Evolutionary conservation across 2,113 vertebrate genomes (phyloP).

Genomic region (Cairina moschata): DNA sequence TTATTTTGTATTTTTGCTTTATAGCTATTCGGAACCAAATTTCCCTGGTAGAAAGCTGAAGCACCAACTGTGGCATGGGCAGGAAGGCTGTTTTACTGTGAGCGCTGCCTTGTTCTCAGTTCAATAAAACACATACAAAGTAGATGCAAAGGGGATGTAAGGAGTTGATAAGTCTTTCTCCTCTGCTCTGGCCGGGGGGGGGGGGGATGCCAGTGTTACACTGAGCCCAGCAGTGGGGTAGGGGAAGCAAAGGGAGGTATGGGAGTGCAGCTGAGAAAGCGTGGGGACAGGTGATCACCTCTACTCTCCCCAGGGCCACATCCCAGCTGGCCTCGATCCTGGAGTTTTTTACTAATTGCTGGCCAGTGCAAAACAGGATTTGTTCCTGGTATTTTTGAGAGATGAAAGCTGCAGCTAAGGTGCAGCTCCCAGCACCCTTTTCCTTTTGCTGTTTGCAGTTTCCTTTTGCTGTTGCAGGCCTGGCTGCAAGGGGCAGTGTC

Average conservation of each 20-base stretch:
- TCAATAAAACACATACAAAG: not conserved
- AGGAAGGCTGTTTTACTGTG: not conserved
- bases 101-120: not conserved
- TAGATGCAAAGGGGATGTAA: not conserved
- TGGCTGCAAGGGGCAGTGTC: not conserved
- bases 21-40: not conserved
- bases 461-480: not conserved
- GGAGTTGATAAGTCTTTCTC: not conserved
- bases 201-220: fast-evolving
- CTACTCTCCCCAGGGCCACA: not conserved
- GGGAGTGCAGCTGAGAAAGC: not conserved
- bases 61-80: not conserved
- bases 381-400: not conserved
- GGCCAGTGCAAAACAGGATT: not conserved
- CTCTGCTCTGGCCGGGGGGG: not conserved
- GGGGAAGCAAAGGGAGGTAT: not conserved
- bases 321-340: not conserved
- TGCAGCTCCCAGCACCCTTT: not conserved
- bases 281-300: not conserved
- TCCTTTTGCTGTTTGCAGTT: not conserved
- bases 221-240: not conserved
- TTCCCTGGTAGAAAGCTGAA: not conserved
- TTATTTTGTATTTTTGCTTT: not conserved
- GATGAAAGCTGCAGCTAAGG: not conserved
- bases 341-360: not conserved